These are phyloP conservation scores for Himalopsyche anomala DNA, from an alignment of 2,888 invertebrate species.

Conservation along the genomic window DNA sequence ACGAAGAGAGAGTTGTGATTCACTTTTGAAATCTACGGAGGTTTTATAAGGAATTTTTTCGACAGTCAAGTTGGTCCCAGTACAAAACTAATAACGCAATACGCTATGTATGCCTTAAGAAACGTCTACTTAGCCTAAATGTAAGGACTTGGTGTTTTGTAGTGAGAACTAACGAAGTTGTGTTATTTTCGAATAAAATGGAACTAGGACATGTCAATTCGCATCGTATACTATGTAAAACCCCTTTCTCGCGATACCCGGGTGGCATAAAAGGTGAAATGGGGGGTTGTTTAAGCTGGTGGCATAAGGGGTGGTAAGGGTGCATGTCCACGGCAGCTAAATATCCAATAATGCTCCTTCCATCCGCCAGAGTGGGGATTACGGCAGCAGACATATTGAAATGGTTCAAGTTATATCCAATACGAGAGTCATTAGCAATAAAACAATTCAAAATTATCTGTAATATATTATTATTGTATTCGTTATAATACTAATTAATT, in stretches of 20 bases:
- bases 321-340: slow-evolving; percentile 51
- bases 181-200: not conserved
- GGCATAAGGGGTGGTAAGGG: slow-evolving; percentile 41
- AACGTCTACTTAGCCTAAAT: too few species aligned
- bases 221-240: not conserved
- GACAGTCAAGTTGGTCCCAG: too few species aligned
- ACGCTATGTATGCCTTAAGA: too few species aligned
- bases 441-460: too few species aligned
- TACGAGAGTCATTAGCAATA: not conserved
- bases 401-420: not conserved
- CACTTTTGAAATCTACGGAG: too few species aligned
- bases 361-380: slow-evolving; percentile 49
- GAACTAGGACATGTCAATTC: slow-evolving; percentile 2
- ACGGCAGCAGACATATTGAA: slow-evolving; percentile 38
- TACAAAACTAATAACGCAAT: too few species aligned
- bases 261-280: slow-evolving; percentile 10
- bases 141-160: too few species aligned
- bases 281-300: slow-evolving; percentile 41
- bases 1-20: too few species aligned
- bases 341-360: slow-evolving; percentile 62
- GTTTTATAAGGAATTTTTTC: too few species aligned
- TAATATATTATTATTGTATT: too few species aligned
- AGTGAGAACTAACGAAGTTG: too few species aligned
- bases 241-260: slow-evolving; percentile 11
- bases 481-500: too few species aligned